Base-by-base conservation (phyloP, 1,140 invertebrate genomes). In the Drosophila takahashii region DNA sequence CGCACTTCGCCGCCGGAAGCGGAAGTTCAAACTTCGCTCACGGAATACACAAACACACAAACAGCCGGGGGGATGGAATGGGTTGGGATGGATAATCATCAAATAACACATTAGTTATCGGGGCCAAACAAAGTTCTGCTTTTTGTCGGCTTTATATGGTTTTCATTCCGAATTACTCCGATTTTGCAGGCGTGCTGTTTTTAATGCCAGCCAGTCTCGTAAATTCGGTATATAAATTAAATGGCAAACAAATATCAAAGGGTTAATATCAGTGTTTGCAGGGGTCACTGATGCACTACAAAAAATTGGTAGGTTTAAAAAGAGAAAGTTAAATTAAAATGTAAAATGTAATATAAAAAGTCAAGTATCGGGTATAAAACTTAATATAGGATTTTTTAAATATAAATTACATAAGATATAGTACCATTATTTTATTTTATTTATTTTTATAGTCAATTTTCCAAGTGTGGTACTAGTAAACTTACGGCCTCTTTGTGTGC, bases 201-300 rank as follows among this genome's bases (percentile, higher is more conserved):
- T 89, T 89, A 80, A 89, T 89, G 76, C 60, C 54, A 58, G 64
- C 58, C 65, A 77, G 74, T 75, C 74, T 71, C 78, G 78, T 87
- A 87, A 86, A 89, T 89, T 73, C 51, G n/a, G 57, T 57, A 71
- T 62, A 84, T 89, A 89, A 89, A 89, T 89, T 80, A 80, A 79
- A 84, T 86, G 71, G 73, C 83, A 79, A 87, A 60, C 61, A 77
- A 83, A 79, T 77, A 84, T 73, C 67, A 74, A 83, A 83, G 80
- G 84, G 77, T 80, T 80, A 57, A 80, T 76, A 77, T 89, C 72
- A 44, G 50, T 54, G 36, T 41, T 67, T 45, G 56, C 50, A 50
- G 34, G 58, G 83, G 77, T 70, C 58, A 57, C 15, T 7, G 0
- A 8, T 15, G 26, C 64, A 67, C 60, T 61, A 0, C 3, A 13